These are phyloP conservation scores for Drosophila anceps DNA, from an alignment of 2,888 invertebrate species.

Conservation along the genomic window DNA sequence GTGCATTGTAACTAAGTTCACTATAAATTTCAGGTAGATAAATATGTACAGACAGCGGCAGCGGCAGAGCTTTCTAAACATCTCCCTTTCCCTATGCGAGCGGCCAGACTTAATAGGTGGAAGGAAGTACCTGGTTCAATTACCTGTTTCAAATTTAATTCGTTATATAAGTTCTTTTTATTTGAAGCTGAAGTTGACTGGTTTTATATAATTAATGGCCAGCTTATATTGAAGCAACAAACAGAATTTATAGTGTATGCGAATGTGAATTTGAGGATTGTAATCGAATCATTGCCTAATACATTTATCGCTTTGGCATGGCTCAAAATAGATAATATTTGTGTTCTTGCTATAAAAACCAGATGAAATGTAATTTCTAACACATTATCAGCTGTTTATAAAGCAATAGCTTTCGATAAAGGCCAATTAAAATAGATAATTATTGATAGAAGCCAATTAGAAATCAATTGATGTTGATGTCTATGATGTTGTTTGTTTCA, in stretches of 20 bases:
- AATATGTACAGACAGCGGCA: not conserved
- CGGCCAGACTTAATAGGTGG: slow-evolving; percentile 9
- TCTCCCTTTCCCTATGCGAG: slow-evolving; percentile 7
- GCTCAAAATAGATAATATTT: not conserved
- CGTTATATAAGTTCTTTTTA: slow-evolving; percentile 11
- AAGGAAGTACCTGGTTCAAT: slow-evolving; percentile 13
- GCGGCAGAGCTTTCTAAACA: slow-evolving; percentile 10
- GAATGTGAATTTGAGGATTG: not conserved
- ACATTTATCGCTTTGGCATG: not conserved
- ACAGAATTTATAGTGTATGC: slow-evolving; percentile 4
- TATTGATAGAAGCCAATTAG: not conserved
- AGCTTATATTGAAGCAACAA: not conserved
- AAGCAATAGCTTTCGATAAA: not conserved
- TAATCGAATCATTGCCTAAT: not conserved
- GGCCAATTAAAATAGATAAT: not conserved
- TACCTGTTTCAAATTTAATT: slow-evolving; percentile 14
- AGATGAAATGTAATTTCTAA: not conserved
- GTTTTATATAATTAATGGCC: slow-evolving; percentile 2
- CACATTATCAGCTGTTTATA: not conserved
- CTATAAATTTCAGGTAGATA: slow-evolving; percentile 14
- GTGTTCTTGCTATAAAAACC: not conserved
- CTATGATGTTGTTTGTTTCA: not conserved
- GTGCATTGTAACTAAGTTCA: not conserved
- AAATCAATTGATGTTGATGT: not conserved
- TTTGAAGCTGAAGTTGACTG: slow-evolving; percentile 5